phyloP scores from a whole-genome alignment of 2,888 invertebrate species.

The Aphidius colemani region DNA sequence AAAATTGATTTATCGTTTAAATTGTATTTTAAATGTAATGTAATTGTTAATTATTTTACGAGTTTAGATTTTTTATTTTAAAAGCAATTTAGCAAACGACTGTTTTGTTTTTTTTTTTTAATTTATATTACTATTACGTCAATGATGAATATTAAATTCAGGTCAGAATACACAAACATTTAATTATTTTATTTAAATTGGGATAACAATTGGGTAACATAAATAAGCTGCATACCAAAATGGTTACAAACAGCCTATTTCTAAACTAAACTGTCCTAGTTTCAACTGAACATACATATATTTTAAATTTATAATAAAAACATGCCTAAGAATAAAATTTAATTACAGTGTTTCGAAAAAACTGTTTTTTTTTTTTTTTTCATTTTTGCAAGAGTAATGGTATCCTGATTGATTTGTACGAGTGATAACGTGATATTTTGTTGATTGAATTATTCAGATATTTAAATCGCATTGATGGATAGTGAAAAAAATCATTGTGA shows the following conservation, averaged over 20 bases:
- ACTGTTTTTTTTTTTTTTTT: slow-evolving; percentile 24
- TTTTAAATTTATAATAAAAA: slow-evolving; percentile 24
- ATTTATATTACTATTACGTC: background rate
- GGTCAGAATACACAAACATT: slow-evolving; percentile 35
- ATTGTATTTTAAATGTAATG: too few relatives aligned
- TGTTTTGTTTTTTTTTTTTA: background rate
- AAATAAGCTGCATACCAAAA: slow-evolving; percentile 31
- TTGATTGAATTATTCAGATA: slow-evolving; percentile 5
- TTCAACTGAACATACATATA: slow-evolving; percentile 34
- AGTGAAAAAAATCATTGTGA: background rate
- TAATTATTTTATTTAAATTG: slow-evolving; percentile 22
- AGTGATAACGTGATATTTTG: background rate
- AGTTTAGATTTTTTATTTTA: background rate
- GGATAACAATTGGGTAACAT: slow-evolving; percentile 29
- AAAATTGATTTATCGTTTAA: too few relatives aligned
- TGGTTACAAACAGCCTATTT: slow-evolving; percentile 33
- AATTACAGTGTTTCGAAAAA: too few relatives aligned
- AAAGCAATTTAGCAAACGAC: background rate
- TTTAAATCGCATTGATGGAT: slow-evolving; percentile 6
- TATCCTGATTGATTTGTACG: slow-evolving; percentile 9
- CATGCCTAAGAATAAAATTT: slow-evolving; percentile 36
- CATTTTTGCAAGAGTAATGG: slow-evolving; percentile 25
- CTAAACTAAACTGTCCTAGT: slow-evolving; percentile 33
- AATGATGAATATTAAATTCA: slow-evolving; percentile 23
- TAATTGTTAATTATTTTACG: too few relatives aligned